phyloP scores from a whole-genome alignment of 2,113 vertebrate species.

The Sander vitreus region DNA sequence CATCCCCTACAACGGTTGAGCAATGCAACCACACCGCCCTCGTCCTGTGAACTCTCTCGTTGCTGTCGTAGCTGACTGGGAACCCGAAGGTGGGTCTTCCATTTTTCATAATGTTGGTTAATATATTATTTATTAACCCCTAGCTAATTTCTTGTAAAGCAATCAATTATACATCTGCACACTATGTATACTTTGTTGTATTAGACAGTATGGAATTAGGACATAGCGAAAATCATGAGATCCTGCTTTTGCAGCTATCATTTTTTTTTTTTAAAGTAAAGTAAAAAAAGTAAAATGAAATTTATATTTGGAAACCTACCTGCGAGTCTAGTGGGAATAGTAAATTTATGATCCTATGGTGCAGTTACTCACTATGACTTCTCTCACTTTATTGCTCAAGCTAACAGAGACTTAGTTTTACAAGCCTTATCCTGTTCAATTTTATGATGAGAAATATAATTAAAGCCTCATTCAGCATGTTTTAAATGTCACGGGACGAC shows the following conservation, averaged over 20 bases:
- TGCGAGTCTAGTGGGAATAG: background rate
- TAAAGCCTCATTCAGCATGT: slow-evolving; percentile 56
- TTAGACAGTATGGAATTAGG: slow-evolving; percentile 1
- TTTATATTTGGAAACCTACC: slow-evolving; percentile 11
- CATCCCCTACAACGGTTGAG: too few relatives aligned
- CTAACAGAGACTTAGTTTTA: slow-evolving; percentile 27
- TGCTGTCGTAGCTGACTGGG: too few relatives aligned
- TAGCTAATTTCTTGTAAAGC: background rate
- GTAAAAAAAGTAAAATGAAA: background rate
- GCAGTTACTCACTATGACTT: slow-evolving; percentile 23
- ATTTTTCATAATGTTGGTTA: too few relatives aligned
- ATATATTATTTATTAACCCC: background rate
- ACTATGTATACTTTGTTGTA: background rate
- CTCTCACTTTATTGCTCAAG: slow-evolving; percentile 23
- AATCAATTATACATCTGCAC: background rate
- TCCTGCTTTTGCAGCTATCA: background rate
- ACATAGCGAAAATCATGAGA: background rate
- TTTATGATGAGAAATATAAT: slow-evolving; percentile 61
- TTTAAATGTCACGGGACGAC: slow-evolving; percentile 61
- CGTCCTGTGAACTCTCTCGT: too few relatives aligned
- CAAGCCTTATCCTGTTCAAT: slow-evolving; percentile 36
- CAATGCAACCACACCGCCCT: too few relatives aligned
- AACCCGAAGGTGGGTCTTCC: too few relatives aligned
- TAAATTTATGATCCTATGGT: slow-evolving; percentile 14
- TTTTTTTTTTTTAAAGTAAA: background rate